Evolutionary conservation across 2,888 invertebrate genomes (phyloP), one percentile per base, ranked within the genome.

Genomic region (Drosophila ezoana): DNA sequence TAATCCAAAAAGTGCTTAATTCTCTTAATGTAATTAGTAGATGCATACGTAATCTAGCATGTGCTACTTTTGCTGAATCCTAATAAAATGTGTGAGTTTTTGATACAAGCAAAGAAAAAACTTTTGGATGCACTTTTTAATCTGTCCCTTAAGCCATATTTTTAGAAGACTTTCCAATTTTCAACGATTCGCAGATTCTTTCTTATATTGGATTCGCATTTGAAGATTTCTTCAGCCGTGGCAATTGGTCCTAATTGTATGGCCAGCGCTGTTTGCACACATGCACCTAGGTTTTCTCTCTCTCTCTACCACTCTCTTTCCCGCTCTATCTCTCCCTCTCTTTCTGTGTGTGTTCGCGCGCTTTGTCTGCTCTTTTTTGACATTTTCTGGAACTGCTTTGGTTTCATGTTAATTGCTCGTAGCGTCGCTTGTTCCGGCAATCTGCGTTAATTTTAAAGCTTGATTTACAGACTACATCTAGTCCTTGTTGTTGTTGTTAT

Each of bases 361-460:
- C 48, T 63, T 72, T 67, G 77, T 79, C 64, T 71, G 64, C 71
- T 56, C 66, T 60, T 70, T 76, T 80, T 65, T 47, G 52, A 52
- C 51, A 62, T 56, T 79, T 71, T 51, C 45, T 57, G 56, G 45
- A 59, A 51, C 32, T 49, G 43, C 67, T 80, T 72, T 86, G 73
- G 83, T 88, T 86, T 71, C 82, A 86, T 82, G 89, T 88, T 88
- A 83, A 83, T 83, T 88, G 83, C 87, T 83, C 81, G 72, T 75
- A 81, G 89, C 89, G 81, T 81, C 84, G 87, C 84, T 83, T 88
- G 83, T 83, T 83, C 89, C 87, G 87, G 81, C 83, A 83, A 83
- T 83, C 83, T 83, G 84, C 89, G 84, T 83, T 83, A 88, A 88
- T 87, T 88, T 83, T 88, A 87, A 83, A 83, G 87, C 87, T 83